Evolutionary conservation across 2,888 invertebrate species (phyloP), one percentile per base, ranked within the genome.

Genomic region (Lochmaea crataegi): DNA sequence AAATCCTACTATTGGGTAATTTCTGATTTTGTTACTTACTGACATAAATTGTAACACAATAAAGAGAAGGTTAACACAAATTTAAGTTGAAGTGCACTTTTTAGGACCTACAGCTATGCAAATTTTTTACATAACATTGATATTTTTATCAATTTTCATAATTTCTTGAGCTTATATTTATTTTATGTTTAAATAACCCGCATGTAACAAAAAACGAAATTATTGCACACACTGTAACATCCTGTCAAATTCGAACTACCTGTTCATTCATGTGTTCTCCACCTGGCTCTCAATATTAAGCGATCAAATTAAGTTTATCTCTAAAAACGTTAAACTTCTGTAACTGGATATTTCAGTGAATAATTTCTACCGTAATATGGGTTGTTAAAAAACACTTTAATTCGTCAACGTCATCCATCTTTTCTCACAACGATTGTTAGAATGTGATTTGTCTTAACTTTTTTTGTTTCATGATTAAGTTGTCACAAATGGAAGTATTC

Each of bases 291-390:
- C 53, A 68, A 60, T 68, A 73, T 73, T 48, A 68, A 73, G 72
- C 58, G 64, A 73, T 73, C 68, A 73, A 68, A 73, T 60, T 68
- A 73, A 65, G 65, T 68, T 73, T 73, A 73, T 38, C 58, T 57
- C 61, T 68, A 22, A 56, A 56, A 53, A 68, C 45, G 60, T 70
- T 58, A 71, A 48, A 58, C 42, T 67, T 68, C 53, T 51, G 69
- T 73, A 74, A 74, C 67, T 60, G 57, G 70, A 74, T 64, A 67
- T 69, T 71, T 64, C 65, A 74, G 73, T 66, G 65, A 75, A 64
- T 65, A 68, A 67, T 72, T 75, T 53, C 69, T 64, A 65, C 26
- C 42, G 53, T 69, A 68, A 63, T 72, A 72, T 72, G 71, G 72
- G 75, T 57, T 69, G 63, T 66, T 72, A 45, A 66, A 48, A 53